Conservation (phyloP, 2,113 vertebrate species). For the Hucho hucho region DNA sequence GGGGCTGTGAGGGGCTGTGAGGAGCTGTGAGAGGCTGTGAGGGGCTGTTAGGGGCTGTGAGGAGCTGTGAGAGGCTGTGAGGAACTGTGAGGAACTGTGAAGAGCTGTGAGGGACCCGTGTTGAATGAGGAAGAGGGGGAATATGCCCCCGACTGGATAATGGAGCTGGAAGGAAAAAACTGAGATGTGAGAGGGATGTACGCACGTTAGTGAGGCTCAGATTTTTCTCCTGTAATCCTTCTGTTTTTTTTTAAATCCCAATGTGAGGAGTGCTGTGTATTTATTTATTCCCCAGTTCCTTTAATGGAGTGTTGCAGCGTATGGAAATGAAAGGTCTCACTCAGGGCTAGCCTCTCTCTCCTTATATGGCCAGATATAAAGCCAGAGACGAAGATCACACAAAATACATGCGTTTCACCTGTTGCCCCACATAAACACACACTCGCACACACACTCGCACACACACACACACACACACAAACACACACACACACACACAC, state of each 20-base stretch:
- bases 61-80: constrained; percentile 9
- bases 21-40: neutral
- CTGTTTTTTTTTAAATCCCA: constrained; percentile 12
- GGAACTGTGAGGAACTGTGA: neutral
- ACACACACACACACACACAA: constrained; percentile 7
- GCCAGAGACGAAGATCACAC: constrained; percentile 41
- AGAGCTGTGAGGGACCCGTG: constrained; percentile 9
- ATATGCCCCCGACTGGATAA: neutral
- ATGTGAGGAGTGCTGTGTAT: no score
- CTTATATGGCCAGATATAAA: constrained; percentile 37
- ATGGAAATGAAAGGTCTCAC: constrained; percentile 74
- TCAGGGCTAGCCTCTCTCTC: constrained; percentile 48
- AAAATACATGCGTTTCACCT: constrained; percentile 22
- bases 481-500: neutral
- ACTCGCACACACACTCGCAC: constrained; percentile 20
- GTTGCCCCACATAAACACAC: constrained; percentile 9
- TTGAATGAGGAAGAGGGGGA: constrained; percentile 6
- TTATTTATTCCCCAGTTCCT: constrained; percentile 67
- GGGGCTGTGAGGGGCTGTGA: no score
- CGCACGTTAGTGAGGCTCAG: neutral
- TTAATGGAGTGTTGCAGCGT: constrained; percentile 66
- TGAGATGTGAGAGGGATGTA: constrained; percentile 9
- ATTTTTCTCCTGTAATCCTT: constrained; percentile 44
- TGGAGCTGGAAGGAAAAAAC: neutral
- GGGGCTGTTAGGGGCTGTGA: no score